Conservation (phyloP, 2,888 invertebrate species). For the Mythimna ferrago region DNA sequence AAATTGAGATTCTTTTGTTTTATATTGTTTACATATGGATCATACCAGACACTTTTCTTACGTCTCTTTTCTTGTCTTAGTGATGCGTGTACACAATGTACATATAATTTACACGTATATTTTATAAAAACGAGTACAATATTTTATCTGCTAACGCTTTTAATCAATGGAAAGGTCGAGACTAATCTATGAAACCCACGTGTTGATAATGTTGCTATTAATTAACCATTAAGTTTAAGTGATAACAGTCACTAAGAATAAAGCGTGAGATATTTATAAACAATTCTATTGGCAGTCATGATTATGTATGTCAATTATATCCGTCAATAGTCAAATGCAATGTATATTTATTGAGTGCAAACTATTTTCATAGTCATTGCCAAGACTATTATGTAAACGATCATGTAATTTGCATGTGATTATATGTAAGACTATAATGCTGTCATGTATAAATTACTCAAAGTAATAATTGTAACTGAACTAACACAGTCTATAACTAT, state of each 20-base stretch:
- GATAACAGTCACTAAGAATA: conserved; percentile 2
- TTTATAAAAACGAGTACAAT: neutral
- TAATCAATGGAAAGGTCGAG: conserved; percentile 5
- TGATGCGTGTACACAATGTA: no score
- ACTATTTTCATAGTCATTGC: conserved; percentile 23
- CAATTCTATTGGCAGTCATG: conserved; percentile 14
- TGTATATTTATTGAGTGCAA: conserved; percentile 18
- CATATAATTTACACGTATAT: no score
- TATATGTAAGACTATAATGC: neutral
- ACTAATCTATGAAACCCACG: neutral
- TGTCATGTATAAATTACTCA: neutral
- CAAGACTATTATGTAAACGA: conserved; percentile 43
- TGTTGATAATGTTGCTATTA: conserved; percentile 1
- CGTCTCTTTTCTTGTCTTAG: no score
- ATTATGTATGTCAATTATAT: conserved; percentile 17
- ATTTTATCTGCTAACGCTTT: neutral
- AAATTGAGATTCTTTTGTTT: no score
- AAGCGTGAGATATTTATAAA: conserved; percentile 20
- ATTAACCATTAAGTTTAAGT: conserved; percentile 4
- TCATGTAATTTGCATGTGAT: conserved; percentile 15
- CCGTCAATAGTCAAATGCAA: neutral
- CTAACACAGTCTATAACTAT: no score
- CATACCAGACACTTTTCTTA: no score
- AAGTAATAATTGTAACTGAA: no score
- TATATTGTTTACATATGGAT: no score